Conservation (phyloP, 1,140 invertebrate genomes). For the Aphelinus atriplicis region DNA sequence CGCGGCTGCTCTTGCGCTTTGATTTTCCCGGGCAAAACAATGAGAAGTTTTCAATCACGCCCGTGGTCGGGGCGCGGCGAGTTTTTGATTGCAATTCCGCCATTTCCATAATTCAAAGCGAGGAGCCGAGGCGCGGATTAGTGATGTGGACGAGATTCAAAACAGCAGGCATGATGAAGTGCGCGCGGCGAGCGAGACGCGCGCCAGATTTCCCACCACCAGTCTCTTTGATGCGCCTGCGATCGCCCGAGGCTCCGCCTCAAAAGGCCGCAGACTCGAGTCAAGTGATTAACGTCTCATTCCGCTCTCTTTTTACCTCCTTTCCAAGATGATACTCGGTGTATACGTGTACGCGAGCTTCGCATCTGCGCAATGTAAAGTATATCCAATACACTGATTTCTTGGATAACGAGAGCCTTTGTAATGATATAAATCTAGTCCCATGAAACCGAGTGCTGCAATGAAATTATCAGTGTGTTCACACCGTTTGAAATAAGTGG, state of each 20-base stretch:
- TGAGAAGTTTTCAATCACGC: neutral
- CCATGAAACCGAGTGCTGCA: no score
- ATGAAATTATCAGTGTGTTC: no score
- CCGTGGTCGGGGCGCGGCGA: constrained; percentile 3
- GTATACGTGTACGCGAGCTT: no score
- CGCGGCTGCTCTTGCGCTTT: no score
- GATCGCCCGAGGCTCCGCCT: constrained; percentile 19
- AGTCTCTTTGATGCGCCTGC: constrained; percentile 21
- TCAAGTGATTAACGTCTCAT: constrained; percentile 24
- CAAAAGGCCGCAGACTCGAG: neutral
- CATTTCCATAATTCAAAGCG: constrained; percentile 40
- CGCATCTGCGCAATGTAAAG: neutral
- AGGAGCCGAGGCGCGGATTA: constrained; percentile 25
- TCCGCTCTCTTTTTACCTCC: neutral
- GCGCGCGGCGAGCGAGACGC: neutral
- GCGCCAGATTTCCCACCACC: constrained; percentile 18
- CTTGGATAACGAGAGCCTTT: no score
- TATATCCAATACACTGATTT: neutral
- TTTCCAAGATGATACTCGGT: neutral
- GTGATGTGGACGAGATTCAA: constrained; percentile 26
- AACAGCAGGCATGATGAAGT: constrained; percentile 30
- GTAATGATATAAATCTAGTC: no score
- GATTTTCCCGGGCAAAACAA: constrained; percentile 19
- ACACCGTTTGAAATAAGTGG: no score
- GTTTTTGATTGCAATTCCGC: constrained; percentile 35